phyloP scores from a whole-genome alignment of 2,888 invertebrate species.

The Patella pellucida region DNA sequence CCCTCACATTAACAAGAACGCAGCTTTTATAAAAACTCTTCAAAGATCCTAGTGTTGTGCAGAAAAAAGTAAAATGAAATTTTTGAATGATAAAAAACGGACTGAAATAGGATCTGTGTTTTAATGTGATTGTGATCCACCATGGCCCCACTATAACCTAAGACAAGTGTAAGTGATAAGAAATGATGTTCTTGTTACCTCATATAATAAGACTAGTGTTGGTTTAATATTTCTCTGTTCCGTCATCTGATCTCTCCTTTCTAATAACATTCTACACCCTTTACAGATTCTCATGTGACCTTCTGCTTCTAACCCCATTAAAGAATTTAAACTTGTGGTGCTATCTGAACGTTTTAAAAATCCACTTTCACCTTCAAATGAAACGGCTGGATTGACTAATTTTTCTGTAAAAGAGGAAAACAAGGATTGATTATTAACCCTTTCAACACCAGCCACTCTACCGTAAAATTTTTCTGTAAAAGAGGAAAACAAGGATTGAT shows the following conservation, averaged over 20 bases:
- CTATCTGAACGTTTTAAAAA: slow-evolving; percentile 72
- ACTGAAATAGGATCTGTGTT: too few relatives aligned
- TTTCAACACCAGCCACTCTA: background rate
- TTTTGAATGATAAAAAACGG: too few relatives aligned
- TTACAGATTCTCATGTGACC: slow-evolving; percentile 72
- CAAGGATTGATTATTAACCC: background rate
- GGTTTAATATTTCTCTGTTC: slow-evolving; percentile 86
- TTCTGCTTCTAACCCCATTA: slow-evolving; percentile 78
- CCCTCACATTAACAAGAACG: too few relatives aligned
- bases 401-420: slow-evolving; percentile 71
- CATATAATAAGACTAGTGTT: slow-evolving; percentile 84
- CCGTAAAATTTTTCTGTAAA: slow-evolving; percentile 73
- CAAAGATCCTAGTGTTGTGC: too few relatives aligned
- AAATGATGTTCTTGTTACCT: slow-evolving; percentile 64
- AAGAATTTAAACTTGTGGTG: slow-evolving; percentile 74
- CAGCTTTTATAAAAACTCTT: too few relatives aligned
- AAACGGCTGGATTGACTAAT: slow-evolving; percentile 75
- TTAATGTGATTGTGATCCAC: too few relatives aligned
- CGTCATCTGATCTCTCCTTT: slow-evolving; percentile 83
- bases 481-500: slow-evolving; percentile 3
- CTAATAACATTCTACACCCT: slow-evolving; percentile 77
- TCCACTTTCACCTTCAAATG: slow-evolving; percentile 56
- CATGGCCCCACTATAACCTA: too few relatives aligned
- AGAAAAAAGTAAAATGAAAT: too few relatives aligned
- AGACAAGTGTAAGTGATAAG: too few relatives aligned